These are phyloP conservation scores for Hypercompe scribonia DNA, from an alignment of 2,888 invertebrate genomes.

Conservation along the genomic window DNA sequence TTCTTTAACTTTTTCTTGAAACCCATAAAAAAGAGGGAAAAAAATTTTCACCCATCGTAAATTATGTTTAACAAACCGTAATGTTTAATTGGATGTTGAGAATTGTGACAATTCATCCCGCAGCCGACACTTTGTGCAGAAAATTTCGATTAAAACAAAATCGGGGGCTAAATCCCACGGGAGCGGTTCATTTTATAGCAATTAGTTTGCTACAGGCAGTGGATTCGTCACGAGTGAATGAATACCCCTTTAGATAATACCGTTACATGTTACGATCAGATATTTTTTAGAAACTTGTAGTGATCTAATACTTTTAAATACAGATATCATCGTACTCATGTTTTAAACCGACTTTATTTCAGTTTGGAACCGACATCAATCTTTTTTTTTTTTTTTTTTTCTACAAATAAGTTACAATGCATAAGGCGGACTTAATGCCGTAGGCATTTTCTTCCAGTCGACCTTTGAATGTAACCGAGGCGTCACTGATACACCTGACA, in stretches of 20 bases:
- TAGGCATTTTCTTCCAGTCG: too few relatives aligned
- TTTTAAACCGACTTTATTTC: too few relatives aligned
- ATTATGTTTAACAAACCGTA: constrained; percentile 51
- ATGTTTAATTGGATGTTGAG: constrained; percentile 56
- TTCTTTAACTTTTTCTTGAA: constrained; percentile 24
- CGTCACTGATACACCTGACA: not conserved
- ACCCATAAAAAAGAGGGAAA: constrained; percentile 8
- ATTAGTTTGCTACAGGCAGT: constrained; percentile 83
- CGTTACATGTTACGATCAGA: constrained; percentile 53
- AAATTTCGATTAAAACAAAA: constrained; percentile 82
- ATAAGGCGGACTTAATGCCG: too few relatives aligned
- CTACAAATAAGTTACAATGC: too few relatives aligned
- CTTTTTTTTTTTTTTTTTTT: too few relatives aligned
- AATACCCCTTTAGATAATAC: constrained; percentile 75
- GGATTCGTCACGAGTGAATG: constrained; percentile 84
- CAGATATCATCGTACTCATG: not conserved
- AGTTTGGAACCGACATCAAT: not conserved
- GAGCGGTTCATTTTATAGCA: constrained; percentile 84
- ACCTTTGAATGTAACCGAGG: too few relatives aligned
- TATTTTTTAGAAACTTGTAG: not conserved
- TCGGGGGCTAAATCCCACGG: constrained; percentile 73
- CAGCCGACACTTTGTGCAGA: constrained; percentile 59
- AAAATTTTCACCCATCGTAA: constrained; percentile 28
- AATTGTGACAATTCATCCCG: constrained; percentile 58
- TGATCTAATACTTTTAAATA: not conserved